Base-by-base conservation (phyloP, 1,140 invertebrate genomes). In the Kradibia gibbosae region DNA sequence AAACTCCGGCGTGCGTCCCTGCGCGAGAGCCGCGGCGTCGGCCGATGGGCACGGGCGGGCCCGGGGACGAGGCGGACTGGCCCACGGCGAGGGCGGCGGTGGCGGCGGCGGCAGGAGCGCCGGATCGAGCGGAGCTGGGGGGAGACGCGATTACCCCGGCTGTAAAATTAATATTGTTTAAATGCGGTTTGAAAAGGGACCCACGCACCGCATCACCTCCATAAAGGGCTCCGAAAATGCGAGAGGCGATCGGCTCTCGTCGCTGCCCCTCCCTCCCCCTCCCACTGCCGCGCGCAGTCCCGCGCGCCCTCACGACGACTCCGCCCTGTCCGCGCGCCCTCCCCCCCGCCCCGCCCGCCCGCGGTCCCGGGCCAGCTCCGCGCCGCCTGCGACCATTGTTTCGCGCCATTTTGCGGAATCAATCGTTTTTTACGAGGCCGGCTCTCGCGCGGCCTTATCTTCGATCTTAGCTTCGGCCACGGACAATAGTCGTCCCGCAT, bases 81-180 rank as follows among this genome's bases (percentile, higher is more conserved):
- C n/a, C n/a, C n/a, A n/a, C n/a, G n/a, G n/a, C n/a, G n/a, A n/a
- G n/a, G n/a, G n/a, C n/a, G n/a, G n/a, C n/a, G n/a, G n/a, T n/a
- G n/a, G n/a, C n/a, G n/a, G n/a, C n/a, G n/a, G n/a, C n/a, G n/a
- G n/a, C n/a, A n/a, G n/a, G n/a, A n/a, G n/a, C n/a, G n/a, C n/a
- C n/a, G n/a, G n/a, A n/a, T n/a, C n/a, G n/a, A n/a, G n/a, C n/a
- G 25, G 4, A 76, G 34, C 25, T 28, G 28, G 15, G 28, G 36
- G 39, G 31, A 36, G 28, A 13, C 36, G 36, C 53, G 48, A 71
- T 78, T 50, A 15, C n/a, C 78, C 50, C 17, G 71, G 71, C 25
- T 36, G 71, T 80, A 80, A 80, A 80, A 74, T 74, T 62, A 74
- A 80, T 80, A 80, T 74, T 80, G 79, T 80, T 80, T 80, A 80